Conservation (phyloP, 2,888 invertebrate species). For the Drosophila barbarae region DNA sequence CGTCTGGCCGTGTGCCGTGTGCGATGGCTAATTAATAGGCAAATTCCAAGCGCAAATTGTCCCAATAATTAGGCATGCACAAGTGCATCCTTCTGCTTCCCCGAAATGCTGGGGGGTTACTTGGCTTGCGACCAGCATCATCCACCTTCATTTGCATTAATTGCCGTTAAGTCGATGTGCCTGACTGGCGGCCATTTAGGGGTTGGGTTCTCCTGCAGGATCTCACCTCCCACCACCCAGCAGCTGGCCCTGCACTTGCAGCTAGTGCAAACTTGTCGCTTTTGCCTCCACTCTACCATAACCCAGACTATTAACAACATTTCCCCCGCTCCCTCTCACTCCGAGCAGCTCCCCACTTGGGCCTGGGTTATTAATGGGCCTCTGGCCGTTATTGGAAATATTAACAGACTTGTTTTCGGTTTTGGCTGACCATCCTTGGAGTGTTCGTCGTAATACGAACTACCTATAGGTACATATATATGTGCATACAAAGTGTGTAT, state of each 20-base stretch:
- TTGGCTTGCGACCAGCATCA: constrained; percentile 38
- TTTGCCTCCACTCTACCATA: constrained; percentile 34
- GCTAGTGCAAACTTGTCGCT: constrained; percentile 66
- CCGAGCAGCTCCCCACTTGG: constrained; percentile 4
- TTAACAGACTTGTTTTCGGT: constrained; percentile 55
- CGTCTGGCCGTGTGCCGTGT: constrained; percentile 44
- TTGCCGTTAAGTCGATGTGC: constrained; percentile 65
- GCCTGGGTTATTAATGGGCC: constrained; percentile 56
- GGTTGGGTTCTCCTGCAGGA: constrained; percentile 19
- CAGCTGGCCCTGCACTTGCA: constrained; percentile 42
- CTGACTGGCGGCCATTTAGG: constrained; percentile 48
- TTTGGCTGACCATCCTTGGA: constrained; percentile 17
- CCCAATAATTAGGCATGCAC: constrained; percentile 73
- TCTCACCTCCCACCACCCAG: constrained; percentile 1
- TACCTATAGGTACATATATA: background rate
- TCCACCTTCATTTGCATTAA: constrained; percentile 72
- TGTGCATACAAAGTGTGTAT: background rate
- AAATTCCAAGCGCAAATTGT: constrained; percentile 72
- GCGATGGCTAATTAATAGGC: constrained; percentile 72
- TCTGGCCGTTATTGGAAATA: constrained; percentile 67
- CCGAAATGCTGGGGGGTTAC: constrained; percentile 10
- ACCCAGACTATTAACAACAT: constrained; percentile 63
- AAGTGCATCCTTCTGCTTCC: constrained; percentile 56
- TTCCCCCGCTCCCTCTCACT: constrained; percentile 8
- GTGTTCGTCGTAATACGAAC: background rate